phyloP scores from a whole-genome alignment of 2,113 vertebrate species.

The Calyptommatus sinebrachiatus region DNA sequence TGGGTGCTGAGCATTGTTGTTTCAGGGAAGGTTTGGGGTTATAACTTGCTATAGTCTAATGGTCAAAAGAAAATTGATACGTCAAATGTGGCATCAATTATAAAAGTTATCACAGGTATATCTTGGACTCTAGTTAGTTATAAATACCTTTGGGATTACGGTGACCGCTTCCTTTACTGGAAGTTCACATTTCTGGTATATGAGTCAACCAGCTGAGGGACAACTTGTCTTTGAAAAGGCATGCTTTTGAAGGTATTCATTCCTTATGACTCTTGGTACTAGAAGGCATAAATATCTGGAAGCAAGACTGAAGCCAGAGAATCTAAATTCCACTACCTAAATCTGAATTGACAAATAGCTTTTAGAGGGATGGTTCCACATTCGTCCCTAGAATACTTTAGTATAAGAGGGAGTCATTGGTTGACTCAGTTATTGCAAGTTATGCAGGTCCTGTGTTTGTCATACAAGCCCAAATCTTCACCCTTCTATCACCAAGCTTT shows the following conservation, averaged over 20 bases:
- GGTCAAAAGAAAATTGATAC: not conserved
- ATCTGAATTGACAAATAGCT: not conserved
- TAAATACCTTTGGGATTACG: not conserved
- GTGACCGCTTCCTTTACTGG: not conserved
- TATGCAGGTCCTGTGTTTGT: too few relatives aligned
- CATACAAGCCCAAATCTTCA: not conserved
- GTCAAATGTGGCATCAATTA: not conserved
- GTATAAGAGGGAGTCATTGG: too few relatives aligned
- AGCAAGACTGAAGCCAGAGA: not conserved
- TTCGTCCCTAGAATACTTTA: too few relatives aligned
- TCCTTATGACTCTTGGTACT: not conserved
- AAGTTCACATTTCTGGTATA: not conserved
- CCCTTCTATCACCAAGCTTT: not conserved
- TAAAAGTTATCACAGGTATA: not conserved
- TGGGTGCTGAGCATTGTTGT: not conserved
- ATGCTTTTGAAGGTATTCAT: not conserved
- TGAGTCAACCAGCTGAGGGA: not conserved
- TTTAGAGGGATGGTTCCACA: not conserved
- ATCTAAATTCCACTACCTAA: not conserved
- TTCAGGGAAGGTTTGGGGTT: not conserved
- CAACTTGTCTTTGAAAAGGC: not conserved
- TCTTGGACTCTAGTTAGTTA: not conserved
- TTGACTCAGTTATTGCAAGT: too few relatives aligned
- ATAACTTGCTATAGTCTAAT: not conserved
- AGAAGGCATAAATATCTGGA: conserved; percentile 8